phyloP scores from a whole-genome alignment of 2,113 vertebrate genomes.

The Pluvianellus socialis region DNA sequence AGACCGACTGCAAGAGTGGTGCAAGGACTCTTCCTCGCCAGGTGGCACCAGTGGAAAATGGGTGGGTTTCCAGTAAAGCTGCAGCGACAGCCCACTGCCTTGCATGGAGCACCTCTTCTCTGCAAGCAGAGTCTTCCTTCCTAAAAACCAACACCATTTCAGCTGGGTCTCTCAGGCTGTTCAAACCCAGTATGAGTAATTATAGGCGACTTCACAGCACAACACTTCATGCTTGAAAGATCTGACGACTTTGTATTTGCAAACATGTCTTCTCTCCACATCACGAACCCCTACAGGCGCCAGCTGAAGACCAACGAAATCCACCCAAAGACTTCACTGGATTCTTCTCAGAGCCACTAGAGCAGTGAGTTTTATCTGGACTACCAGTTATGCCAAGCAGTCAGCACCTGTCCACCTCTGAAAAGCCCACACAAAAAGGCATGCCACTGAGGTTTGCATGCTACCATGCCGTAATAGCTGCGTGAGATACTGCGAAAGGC shows the following conservation, averaged over 20 bases:
- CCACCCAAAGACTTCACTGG: not conserved
- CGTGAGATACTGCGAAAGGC: not conserved
- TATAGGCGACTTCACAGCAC: not conserved
- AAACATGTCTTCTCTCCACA: not conserved
- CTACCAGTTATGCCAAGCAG: not conserved
- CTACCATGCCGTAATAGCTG: fast-evolving
- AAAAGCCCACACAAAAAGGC: not conserved
- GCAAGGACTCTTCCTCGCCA: fast-evolving
- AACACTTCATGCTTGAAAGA: not conserved
- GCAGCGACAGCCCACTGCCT: not conserved
- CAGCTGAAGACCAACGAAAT: not conserved
- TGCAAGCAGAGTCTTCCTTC: not conserved
- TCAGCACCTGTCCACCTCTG: not conserved
- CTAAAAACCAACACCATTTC: fast-evolving
- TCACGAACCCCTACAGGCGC: not conserved
- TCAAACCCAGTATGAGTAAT: not conserved
- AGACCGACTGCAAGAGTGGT: not conserved
- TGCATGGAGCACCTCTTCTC: not conserved
- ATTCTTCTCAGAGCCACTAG: not conserved
- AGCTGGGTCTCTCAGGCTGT: not conserved
- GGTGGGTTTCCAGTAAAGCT: not conserved
- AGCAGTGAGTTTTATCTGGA: not conserved
- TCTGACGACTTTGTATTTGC: not conserved
- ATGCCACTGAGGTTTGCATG: not conserved
- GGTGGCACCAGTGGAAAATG: not conserved